phyloP scores from a whole-genome alignment of 2,888 invertebrate species.

The Limnephilus lunatus region DNA sequence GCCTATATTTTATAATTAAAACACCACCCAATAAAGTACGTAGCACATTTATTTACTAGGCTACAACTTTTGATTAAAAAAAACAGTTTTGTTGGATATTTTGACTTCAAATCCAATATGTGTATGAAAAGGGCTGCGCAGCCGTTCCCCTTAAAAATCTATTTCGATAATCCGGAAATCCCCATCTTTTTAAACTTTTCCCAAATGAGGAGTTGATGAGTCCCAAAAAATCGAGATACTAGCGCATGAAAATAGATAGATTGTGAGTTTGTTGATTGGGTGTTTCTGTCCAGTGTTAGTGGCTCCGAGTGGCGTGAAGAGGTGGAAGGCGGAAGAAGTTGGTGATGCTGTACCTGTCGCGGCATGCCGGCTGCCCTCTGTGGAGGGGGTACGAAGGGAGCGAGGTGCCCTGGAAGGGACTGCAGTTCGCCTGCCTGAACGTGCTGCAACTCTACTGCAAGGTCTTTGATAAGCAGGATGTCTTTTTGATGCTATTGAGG shows the following conservation, averaged over 20 bases:
- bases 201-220: too few relatives aligned
- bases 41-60: too few relatives aligned
- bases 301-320: background rate
- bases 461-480: slow-evolving; percentile 89
- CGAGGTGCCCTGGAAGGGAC: slow-evolving; percentile 87
- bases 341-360: slow-evolving; percentile 79
- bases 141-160: too few relatives aligned
- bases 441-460: slow-evolving; percentile 91
- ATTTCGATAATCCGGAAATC: too few relatives aligned
- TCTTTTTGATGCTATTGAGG: slow-evolving; percentile 88
- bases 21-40: too few relatives aligned
- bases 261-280: background rate
- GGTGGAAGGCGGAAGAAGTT: background rate
- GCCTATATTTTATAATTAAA: too few relatives aligned
- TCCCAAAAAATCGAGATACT: background rate
- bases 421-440: slow-evolving; percentile 89
- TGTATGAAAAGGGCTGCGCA: too few relatives aligned
- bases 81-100: too few relatives aligned
- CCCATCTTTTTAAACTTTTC: too few relatives aligned
- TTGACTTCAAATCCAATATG: too few relatives aligned
- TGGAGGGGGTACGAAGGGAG: slow-evolving; percentile 74
- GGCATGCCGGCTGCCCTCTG: slow-evolving; percentile 81
- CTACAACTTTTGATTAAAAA: too few relatives aligned
- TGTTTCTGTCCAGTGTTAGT: background rate
- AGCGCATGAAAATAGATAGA: background rate